phyloP scores from a whole-genome alignment of 2,797 vertebrate species.

The Orientallactaga sibirica region DNA sequence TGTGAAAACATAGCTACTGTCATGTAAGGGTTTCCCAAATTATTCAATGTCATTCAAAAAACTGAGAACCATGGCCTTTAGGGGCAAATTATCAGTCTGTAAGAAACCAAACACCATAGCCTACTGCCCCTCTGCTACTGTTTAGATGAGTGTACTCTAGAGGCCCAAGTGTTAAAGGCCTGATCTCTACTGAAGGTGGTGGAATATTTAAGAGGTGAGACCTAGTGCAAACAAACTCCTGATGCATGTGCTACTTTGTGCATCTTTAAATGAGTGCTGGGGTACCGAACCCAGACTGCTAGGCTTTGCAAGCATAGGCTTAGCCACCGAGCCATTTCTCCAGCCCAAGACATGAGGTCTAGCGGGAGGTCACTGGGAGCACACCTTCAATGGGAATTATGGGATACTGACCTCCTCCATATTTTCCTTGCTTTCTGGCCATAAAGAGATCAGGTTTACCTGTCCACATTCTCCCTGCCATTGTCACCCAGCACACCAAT shows the following conservation, averaged over 20 bases:
- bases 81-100: not conserved
- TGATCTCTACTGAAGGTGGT: not conserved
- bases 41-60: conserved; percentile 8
- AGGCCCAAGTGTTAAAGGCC: not conserved
- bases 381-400: too few relatives aligned
- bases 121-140: not conserved
- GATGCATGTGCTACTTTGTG: too few relatives aligned
- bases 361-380: not conserved
- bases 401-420: not conserved
- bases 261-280: too few relatives aligned
- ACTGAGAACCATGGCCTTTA: not conserved
- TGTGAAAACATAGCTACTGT: conserved; percentile 1
- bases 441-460: not conserved
- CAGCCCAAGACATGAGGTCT: too few relatives aligned
- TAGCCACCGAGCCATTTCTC: too few relatives aligned
- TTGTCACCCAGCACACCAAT: not conserved
- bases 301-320: too few relatives aligned
- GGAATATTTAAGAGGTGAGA: not conserved
- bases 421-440: not conserved
- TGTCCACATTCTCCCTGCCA: not conserved
- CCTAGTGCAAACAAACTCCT: too few relatives aligned
- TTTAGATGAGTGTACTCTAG: not conserved
- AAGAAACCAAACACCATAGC: not conserved
- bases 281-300: too few relatives aligned
- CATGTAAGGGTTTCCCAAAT: not conserved